Evolutionary conservation across 2,888 invertebrate species (phyloP).

Genomic region (Sarcophaga subvicina): DNA sequence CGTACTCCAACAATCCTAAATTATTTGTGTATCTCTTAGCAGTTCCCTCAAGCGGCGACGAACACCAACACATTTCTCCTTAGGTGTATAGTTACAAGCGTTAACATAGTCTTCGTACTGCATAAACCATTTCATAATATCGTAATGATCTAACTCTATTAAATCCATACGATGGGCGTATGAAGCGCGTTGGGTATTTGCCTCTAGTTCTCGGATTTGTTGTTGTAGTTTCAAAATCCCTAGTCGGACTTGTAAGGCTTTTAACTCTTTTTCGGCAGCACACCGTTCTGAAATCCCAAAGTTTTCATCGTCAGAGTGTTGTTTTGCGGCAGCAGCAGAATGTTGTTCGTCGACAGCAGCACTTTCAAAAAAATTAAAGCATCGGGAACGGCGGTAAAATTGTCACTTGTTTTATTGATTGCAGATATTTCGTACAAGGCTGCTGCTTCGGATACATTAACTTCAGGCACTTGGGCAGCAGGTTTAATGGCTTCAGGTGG

Average conservation of each 20-base stretch:
- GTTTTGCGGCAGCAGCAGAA: too few relatives aligned
- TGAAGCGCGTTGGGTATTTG: conserved; percentile 1
- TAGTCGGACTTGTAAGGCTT: too few relatives aligned
- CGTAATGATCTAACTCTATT: conserved; percentile 4
- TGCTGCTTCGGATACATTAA: neutral
- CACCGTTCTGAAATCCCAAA: neutral
- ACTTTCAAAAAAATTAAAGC: neutral
- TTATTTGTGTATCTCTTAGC: conserved; percentile 19
- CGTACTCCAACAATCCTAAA: neutral
- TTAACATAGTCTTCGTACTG: neutral
- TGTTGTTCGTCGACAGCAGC: neutral
- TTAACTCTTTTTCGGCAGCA: too few relatives aligned
- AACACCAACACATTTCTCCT: neutral
- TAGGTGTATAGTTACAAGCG: too few relatives aligned
- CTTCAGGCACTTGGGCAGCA: conserved; percentile 10
- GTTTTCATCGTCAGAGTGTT: neutral
- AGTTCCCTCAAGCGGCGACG: conserved; percentile 27
- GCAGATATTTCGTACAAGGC: neutral
- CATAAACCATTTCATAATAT: neutral
- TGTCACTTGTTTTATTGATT: neutral
- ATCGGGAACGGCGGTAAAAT: neutral
- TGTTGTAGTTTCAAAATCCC: too few relatives aligned
- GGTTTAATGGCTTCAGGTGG: conserved; percentile 9
- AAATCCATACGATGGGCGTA: conserved; percentile 6
- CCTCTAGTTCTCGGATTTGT: neutral